phyloP scores from a whole-genome alignment of 2,888 invertebrate species.

The Cosmopolites sordidus region DNA sequence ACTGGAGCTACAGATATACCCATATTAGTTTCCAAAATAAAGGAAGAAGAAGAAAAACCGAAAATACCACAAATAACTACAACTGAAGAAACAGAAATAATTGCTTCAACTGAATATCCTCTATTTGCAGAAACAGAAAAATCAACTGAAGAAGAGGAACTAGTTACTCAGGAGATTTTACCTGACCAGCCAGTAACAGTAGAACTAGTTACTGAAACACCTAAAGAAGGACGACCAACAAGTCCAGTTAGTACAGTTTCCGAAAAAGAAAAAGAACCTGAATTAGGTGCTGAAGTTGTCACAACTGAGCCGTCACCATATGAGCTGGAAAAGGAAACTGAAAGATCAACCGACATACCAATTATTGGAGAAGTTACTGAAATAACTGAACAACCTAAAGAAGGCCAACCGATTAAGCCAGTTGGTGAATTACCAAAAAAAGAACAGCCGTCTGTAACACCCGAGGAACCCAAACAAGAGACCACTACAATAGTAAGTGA shows the following conservation, averaged over 20 bases:
- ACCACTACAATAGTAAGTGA: background rate
- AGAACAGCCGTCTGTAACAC: constrained; percentile 15
- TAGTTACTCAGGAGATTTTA: background rate
- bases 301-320: constrained; percentile 14
- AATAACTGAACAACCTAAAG: background rate
- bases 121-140: constrained; percentile 1
- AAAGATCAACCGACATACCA: constrained; percentile 11
- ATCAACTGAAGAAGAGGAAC: constrained; percentile 3
- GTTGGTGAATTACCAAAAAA: constrained; percentile 23
- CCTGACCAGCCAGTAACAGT: no score
- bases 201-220: constrained; percentile 7
- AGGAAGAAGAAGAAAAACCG: background rate
- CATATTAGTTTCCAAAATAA: background rate
- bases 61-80: no score
- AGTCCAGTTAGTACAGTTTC: background rate
- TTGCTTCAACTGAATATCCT: no score
- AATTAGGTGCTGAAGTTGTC: constrained; percentile 8
- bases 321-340: constrained; percentile 18
- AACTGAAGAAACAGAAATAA: no score
- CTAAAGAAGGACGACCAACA: constrained; percentile 7
- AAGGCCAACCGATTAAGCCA: constrained; percentile 3
- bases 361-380: background rate
- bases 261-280: constrained; percentile 13
- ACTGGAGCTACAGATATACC: constrained; percentile 1
- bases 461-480: constrained; percentile 3